Percentiles rank a stretch among this genome's conserved stretches.
phyloP scores from a whole-genome alignment of 2,888 invertebrate species.

The Spodoptera littoralis region DNA sequence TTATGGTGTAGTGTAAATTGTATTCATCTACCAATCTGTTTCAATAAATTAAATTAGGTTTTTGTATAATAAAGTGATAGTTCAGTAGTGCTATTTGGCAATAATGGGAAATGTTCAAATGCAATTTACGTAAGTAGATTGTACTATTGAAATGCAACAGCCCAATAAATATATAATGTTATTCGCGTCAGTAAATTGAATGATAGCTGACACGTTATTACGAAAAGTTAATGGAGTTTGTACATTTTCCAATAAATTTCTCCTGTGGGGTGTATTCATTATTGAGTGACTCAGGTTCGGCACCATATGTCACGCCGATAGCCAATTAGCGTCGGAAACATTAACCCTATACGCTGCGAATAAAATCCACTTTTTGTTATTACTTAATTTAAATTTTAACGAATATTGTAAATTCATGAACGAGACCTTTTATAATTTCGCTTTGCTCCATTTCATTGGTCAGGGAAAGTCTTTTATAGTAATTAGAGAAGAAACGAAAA shows the following conservation, averaged over 20 bases:
- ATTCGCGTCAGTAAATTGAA: slow-evolving; percentile 41
- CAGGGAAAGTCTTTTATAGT: slow-evolving; percentile 14
- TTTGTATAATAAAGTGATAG: not conserved
- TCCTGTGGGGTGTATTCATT: slow-evolving; percentile 62
- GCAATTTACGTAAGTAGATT: not conserved
- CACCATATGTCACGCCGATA: slow-evolving; percentile 56
- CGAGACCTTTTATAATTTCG: slow-evolving; percentile 1
- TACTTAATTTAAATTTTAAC: slow-evolving; percentile 37
- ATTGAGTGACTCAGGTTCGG: slow-evolving; percentile 58
- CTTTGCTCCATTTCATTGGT: slow-evolving; percentile 15
- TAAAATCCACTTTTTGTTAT: slow-evolving; percentile 40
- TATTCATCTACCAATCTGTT: slow-evolving; percentile 5
- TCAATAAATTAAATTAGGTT: not conserved
- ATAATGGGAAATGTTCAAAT: slow-evolving; percentile 1
- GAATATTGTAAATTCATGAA: slow-evolving; percentile 29
- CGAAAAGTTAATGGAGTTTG: slow-evolving; percentile 61
- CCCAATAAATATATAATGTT: slow-evolving; percentile 21
- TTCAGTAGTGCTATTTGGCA: not conserved
- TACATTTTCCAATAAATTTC: slow-evolving; percentile 64
- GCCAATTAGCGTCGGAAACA: slow-evolving; percentile 63
- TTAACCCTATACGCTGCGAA: slow-evolving; percentile 34
- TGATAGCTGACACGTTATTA: slow-evolving; percentile 53
- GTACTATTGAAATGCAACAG: slow-evolving; percentile 8
- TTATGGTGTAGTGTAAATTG: not conserved
- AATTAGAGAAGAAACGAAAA: slow-evolving; percentile 9